phyloP scores from a whole-genome alignment of 2,113 vertebrate species.

The Quiscalus mexicanus region DNA sequence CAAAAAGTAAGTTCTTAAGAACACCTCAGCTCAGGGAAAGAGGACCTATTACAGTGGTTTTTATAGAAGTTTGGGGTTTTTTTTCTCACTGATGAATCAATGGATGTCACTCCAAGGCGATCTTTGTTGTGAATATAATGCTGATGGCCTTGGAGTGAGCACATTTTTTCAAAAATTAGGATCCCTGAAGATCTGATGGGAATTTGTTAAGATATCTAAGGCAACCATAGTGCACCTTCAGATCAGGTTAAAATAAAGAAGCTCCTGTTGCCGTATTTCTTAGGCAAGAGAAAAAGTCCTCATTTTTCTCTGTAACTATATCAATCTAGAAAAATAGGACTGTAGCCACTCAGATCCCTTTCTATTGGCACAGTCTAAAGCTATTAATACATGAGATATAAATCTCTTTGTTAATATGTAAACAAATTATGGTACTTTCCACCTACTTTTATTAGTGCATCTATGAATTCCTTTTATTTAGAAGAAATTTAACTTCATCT shows the following conservation, averaged over 20 bases:
- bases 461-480: background rate
- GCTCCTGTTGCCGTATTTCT: background rate
- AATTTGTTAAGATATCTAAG: background rate
- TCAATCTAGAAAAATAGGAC: background rate
- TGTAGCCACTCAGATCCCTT: background rate
- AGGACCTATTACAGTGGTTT: background rate
- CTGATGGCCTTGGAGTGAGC: slow-evolving; percentile 18
- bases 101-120: background rate
- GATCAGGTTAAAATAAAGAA: background rate
- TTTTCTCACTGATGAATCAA: background rate
- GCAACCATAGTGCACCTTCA: background rate
- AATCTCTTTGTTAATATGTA: background rate
- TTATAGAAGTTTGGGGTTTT: background rate
- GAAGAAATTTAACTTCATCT: background rate
- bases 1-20: background rate
- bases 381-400: background rate
- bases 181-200: slow-evolving; percentile 2
- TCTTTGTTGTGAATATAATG: slow-evolving; percentile 8
- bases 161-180: slow-evolving; percentile 16
- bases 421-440: background rate
- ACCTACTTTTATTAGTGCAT: background rate
- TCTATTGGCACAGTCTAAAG: background rate
- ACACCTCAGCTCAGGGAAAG: background rate
- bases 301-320: background rate
- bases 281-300: background rate